phyloP scores from a whole-genome alignment of 2,888 invertebrate species.

The Bhutanitis thaidina region DNA sequence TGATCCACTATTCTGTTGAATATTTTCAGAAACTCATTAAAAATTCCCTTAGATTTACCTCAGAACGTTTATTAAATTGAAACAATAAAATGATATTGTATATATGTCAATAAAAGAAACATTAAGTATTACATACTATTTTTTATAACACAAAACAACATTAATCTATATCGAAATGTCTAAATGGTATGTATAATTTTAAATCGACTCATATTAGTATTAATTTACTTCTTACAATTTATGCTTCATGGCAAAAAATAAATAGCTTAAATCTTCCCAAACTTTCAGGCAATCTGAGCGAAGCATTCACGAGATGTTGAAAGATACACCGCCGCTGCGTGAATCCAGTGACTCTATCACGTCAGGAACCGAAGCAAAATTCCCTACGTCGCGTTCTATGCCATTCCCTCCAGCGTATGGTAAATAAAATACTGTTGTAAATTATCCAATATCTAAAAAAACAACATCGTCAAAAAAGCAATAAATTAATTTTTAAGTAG shows the following conservation, averaged over 20 bases:
- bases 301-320: slow-evolving; percentile 92
- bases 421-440: slow-evolving; percentile 29
- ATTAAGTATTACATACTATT: neutral
- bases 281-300: slow-evolving; percentile 78
- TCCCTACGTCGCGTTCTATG: slow-evolving; percentile 83
- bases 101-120: neutral
- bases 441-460: too few relatives aligned
- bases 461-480: too few relatives aligned
- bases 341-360: slow-evolving; percentile 87
- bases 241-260: too few relatives aligned
- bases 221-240: too few relatives aligned
- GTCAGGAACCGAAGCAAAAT: slow-evolving; percentile 85
- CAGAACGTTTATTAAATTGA: too few relatives aligned
- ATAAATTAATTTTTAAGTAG: too few relatives aligned
- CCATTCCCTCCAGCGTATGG: slow-evolving; percentile 86
- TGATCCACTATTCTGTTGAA: slow-evolving; percentile 15
- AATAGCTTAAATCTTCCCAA: neutral
- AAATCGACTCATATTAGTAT: neutral
- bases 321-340: slow-evolving; percentile 89
- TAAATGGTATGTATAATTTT: slow-evolving; percentile 50
- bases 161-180: slow-evolving; percentile 45
- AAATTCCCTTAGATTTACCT: too few relatives aligned
- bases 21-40: neutral
- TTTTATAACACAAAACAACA: neutral
- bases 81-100: slow-evolving; percentile 7